Conservation (phyloP, 2,113 vertebrate genomes). For the Stegostoma tigrinum region DNA sequence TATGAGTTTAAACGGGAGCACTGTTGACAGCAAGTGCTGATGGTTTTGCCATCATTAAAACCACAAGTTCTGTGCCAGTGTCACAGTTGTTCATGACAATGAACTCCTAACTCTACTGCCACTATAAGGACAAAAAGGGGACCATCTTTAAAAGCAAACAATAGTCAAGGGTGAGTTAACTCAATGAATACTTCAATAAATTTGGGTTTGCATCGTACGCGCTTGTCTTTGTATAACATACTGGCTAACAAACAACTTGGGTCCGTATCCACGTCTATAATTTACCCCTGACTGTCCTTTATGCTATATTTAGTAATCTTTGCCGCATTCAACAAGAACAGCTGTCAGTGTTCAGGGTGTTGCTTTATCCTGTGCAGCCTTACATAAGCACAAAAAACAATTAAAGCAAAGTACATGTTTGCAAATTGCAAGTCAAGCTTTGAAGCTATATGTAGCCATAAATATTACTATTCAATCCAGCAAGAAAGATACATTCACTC, state of each 20-base stretch:
- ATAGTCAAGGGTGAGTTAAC: not conserved
- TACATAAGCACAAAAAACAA: not conserved
- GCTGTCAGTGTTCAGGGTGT: not conserved
- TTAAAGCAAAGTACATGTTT: not conserved
- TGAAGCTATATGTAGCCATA: not conserved
- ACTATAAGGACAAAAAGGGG: not conserved
- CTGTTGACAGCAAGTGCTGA: not conserved
- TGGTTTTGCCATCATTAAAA: not conserved
- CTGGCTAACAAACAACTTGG: constrained; percentile 14
- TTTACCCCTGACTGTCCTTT: constrained; percentile 33
- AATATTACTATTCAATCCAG: not conserved
- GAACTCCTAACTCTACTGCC: not conserved
- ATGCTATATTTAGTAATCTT: constrained; percentile 21
- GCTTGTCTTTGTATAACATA: constrained; percentile 11
- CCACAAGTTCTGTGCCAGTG: not conserved
- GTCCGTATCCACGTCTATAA: constrained; percentile 21
- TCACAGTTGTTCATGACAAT: not conserved
- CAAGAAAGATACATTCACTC: not conserved
- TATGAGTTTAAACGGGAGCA: not conserved
- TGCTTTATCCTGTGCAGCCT: not conserved
- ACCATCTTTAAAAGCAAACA: not conserved
- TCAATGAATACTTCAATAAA: not conserved
- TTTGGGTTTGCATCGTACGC: not conserved
- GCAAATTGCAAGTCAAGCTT: not conserved
- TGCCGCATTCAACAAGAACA: constrained; percentile 1